Evolutionary conservation across 2,888 invertebrate species (phyloP), one percentile per base, ranked within the genome.

Genomic region (Omphaloscelis lunosa): DNA sequence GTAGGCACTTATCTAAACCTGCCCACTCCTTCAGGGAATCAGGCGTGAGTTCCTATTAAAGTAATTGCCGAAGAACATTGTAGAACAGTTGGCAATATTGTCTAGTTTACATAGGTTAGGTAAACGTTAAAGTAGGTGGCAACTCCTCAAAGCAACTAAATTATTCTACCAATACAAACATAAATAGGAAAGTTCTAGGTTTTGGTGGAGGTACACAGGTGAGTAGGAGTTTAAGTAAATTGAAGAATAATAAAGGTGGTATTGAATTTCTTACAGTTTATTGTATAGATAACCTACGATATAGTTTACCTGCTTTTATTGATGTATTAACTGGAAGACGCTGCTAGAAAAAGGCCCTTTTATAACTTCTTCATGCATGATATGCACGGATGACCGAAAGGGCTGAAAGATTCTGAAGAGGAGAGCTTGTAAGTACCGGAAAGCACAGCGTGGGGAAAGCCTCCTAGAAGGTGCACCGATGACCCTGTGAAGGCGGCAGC

Each of bases 121-220:
- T 77, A 82, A 80, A 80, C 69, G 56, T 48, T 48, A 34, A 66
- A 70, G 56, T 82, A 66, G 48, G 51, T 82, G 77, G 70, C 34
- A 83, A 83, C 77, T 83, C 34, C 56, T 67, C 58, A 62, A 56
- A 66, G 56, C 77, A 61, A 66, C 83, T 83, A 83, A 82, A 80
- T 80, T 80, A 77, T 80, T 82, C 80, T 71, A 58, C 51, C 66
- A 77, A 58, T 83, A 71, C 83, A 77, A 77, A 82, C 83, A 71
- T 66, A 83, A 66, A 83, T 53, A 34, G 51, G 23, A 51, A 80
- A 80, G 66, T 80, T 80, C 51, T 59, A 65, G 68, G 51, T 82
- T 70, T 56, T 27, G 66, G 59, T 61, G 45, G 27, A 80, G 29
- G 20, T 58, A 70, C 39, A 11, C n/a, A 48, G 27, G 59, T 61